Base-by-base conservation (phyloP, 2,113 vertebrate genomes). In the Nipponia nippon region DNA sequence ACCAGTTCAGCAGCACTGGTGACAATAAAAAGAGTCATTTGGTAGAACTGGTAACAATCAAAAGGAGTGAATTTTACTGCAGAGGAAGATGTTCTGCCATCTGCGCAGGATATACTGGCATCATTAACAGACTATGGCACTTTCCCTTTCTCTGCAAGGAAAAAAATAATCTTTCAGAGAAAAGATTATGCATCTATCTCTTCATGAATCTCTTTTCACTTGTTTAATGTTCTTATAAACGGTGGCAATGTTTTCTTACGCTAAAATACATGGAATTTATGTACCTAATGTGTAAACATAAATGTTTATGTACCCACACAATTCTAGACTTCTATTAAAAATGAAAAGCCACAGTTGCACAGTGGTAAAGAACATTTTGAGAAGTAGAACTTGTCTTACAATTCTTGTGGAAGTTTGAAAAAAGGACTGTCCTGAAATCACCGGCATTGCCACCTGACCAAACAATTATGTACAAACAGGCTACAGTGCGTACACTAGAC, bases 381-480 rank as follows among this genome's bases (percentile, higher is more conserved):
- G 63, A 66, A 40, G 34, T 3, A 34, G 38, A 76, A 62, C 4
- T 30, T 10, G 3, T 15, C 38, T 40, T 23, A 15, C 0, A 1
- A 53, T 50, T 53, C 42, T 53, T 50, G 11, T 12, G 27, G 13
- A 32, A 65, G 4, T 40, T n/a, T 81, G 69, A 56, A 10, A 40
- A 27, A 72, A 77, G 27, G 15, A 6, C 14, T 63, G 29, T 53
- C 9, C 15, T 42, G 44, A 49, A 77, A 53, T 58, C 67, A 52
- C 72, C 5, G 13, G 18, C 32, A 30, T 16, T 50, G 26, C 34
- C 52, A 46, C 9, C 5, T 20, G 21, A n/a, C 17, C 9, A 27
- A 72, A 7, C 4, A 2, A 3, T 1, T 13, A 3, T 0, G 0
- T 2, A 6, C 25, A 8, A 34, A 11, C 23, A 52, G 21, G 29